Evolutionary conservation across 2,113 vertebrate species (phyloP), one percentile per base, ranked within the genome.

Genomic region (Notarius quadriscutis): DNA sequence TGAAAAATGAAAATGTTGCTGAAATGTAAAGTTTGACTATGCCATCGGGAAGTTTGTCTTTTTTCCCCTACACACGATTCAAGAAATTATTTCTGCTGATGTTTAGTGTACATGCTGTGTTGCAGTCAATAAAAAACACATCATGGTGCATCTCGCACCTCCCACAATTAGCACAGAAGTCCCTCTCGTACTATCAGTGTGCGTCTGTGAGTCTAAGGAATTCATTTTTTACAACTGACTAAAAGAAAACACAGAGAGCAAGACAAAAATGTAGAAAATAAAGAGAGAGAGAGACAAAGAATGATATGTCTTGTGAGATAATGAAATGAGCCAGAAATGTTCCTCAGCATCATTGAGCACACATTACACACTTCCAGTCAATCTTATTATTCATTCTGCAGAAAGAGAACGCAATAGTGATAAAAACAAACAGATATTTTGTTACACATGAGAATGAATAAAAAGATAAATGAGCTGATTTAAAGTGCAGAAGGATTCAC

Each of bases 371-470:
- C 50, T 0, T 25, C 10, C 48, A 22, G 10, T 77, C 48, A n/a
- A 27, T 78, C 27, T 34, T 34, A 60, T 27, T 74, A 60, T 84
- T 78, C 8, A 48, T 12, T 69, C 6, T 11, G 22, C 27, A 87
- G 58, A 81, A 62, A 17, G 8, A 82, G 55, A 82, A 82, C 6
- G 55, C 65, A 25, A 51, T 1, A 51, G 62, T 12, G 15, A 48
- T 65, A 87, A 85, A 65, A 83, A 22, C 77, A 72, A 85, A 84
- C 80, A 83, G 48, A 51, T 30, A 48, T 62, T 77, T 88, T n/a
- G 25, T 41, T 22, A 25, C n/a, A 57, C 74, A 84, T 25, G 50
- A 77, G 60, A 58, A 87, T 7, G 63, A 83, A 77, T 7, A 25
- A 72, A 87, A 78, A 78, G 62, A 84, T 79, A 84, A 69, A 78